Evolutionary conservation across 2,113 vertebrate species (phyloP).

Genomic region (Acrocephalus kingi): DNA sequence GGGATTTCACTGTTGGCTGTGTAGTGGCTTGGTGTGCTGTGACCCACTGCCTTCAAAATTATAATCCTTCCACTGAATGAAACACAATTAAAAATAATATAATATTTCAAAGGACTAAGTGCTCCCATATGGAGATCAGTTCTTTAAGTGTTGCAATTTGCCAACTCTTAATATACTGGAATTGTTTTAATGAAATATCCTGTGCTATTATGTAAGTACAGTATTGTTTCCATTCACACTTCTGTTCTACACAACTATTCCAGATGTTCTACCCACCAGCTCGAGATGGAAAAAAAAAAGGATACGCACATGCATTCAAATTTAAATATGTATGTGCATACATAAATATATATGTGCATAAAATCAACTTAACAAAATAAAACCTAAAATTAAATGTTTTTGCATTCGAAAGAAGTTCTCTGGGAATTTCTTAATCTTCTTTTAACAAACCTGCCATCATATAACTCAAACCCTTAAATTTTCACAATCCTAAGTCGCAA

Average conservation of each 20-base stretch:
- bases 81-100: constrained; percentile 60
- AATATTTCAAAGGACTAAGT: constrained; percentile 59
- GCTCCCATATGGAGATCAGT: constrained; percentile 46
- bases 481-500: constrained; percentile 69
- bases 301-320: not conserved
- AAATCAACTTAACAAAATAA: constrained; percentile 59
- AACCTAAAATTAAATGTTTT: constrained; percentile 32
- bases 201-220: not conserved
- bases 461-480: constrained; percentile 69
- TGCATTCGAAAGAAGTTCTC: constrained; percentile 54
- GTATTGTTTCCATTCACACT: constrained; percentile 45
- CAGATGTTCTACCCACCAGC: constrained; percentile 29
- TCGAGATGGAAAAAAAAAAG: not conserved
- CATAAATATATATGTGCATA: not conserved
- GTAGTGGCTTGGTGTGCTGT: not conserved
- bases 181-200: constrained; percentile 38
- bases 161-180: not conserved
- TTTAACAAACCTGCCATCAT: constrained; percentile 54
- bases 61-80: constrained; percentile 35
- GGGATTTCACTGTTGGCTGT: not conserved
- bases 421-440: constrained; percentile 46
- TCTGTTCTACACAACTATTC: constrained; percentile 10
- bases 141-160: not conserved
- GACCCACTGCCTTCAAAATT: constrained; percentile 26
- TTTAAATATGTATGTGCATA: not conserved